Conservation (phyloP, 2,797 vertebrate species). For the Podarcis lilfordi region DNA sequence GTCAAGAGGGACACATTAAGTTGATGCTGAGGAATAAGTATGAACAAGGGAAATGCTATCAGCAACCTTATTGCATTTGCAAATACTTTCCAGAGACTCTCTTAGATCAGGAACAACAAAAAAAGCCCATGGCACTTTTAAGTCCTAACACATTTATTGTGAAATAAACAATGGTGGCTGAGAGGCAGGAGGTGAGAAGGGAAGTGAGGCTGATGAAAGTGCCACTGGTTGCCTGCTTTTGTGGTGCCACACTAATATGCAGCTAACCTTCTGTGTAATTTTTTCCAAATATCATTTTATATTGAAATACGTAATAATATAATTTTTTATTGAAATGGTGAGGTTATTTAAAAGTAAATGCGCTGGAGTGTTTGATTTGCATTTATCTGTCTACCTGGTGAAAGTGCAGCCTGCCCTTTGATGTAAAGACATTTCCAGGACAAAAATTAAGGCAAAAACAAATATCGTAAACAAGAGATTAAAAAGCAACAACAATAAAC, state of each 20-base stretch:
- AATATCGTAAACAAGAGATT: neutral
- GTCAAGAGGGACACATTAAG: neutral
- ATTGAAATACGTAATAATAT: neutral
- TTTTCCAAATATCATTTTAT: too few species aligned
- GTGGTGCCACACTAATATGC: too few species aligned
- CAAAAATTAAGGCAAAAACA: neutral
- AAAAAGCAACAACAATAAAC: neutral
- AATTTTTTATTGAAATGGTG: neutral
- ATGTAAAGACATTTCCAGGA: neutral
- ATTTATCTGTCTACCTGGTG: neutral
- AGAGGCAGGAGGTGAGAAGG: neutral
- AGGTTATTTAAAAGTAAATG: neutral
- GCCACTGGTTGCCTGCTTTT: neutral
- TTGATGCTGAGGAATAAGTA: neutral
- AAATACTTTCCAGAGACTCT: neutral
- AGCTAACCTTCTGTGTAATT: neutral
- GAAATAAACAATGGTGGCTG: neutral
- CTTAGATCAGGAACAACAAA: neutral
- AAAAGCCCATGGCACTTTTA: neutral
- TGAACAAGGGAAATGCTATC: neutral
- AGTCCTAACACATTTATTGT: neutral
- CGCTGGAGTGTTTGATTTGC: too few species aligned
- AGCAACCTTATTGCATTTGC: neutral
- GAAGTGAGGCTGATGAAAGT: too few species aligned
- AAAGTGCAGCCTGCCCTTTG: neutral